Base-by-base conservation (phyloP, 1,140 invertebrate genomes). In the Hylyphantes graminicola region DNA sequence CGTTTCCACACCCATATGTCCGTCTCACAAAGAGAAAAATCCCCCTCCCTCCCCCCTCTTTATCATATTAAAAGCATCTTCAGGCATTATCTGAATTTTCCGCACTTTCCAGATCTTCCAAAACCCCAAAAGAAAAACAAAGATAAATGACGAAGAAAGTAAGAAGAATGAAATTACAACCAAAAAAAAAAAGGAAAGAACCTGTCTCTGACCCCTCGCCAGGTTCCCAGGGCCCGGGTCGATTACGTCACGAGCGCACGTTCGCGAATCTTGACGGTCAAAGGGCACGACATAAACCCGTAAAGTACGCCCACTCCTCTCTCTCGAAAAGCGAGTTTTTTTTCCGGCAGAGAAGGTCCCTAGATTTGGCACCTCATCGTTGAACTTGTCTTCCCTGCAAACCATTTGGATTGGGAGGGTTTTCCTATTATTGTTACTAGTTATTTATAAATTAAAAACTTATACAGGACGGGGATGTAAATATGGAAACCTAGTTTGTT, bases 271-370 rank as follows among this genome's bases (percentile, higher is more conserved):
- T 50, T 59, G 48, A 48, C 12, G 79, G 55, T 81, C 79, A 73
- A 17, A 73, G 79, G 48, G 72, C 48, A 73, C 79, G 67, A 54
- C 68, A 81, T 73, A 81, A 81, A 73, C 79, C 79, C 79, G 79
- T 81, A 81, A 81, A 81, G 79, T 81, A 81, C 79, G 79, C 79
- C 79, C 68, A 81, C 79, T 81, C 79, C 77, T 70, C 57, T 35
- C 55, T 35, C 35, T 2, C 53, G 54, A 15, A 17, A 17, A 15
- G 19, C 48, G 10, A 15, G 11, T 21, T 63, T 76, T 76, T 76
- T 76, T 17, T 76, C 17, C 57, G 57, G 11, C 35, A 9, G 19
- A 12, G 76, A 13, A 64, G 59, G 35, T 51, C 48, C 51, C 15
- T 76, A 21, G 9, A 50, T 17, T 76, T 76, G 74, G 74, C 74